These are phyloP conservation scores for Mugil cephalus DNA, from an alignment of 2,113 vertebrate species.

Conservation along the genomic window DNA sequence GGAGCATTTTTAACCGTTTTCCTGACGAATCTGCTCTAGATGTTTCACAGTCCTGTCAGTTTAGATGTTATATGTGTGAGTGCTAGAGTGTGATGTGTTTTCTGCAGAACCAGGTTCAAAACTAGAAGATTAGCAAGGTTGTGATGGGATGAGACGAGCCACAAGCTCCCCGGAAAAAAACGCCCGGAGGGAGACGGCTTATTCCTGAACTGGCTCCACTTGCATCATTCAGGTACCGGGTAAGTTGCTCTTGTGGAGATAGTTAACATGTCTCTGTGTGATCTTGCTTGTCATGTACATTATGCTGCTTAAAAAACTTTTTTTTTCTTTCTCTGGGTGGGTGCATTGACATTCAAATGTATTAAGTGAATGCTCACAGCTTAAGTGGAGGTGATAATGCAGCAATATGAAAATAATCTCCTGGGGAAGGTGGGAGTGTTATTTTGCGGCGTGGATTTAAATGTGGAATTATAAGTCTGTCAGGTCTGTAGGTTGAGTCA, in stretches of 20 bases:
- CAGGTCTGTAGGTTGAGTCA: too few relatives aligned
- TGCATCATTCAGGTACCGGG: too few relatives aligned
- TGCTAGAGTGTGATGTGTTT: not conserved
- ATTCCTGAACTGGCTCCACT: not conserved
- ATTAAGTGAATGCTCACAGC: not conserved
- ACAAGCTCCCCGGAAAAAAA: not conserved
- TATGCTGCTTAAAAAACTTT: not conserved
- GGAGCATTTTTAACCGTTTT: too few relatives aligned
- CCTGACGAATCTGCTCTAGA: not conserved
- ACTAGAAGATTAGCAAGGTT: not conserved
- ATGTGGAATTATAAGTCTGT: too few relatives aligned
- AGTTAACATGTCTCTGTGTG: not conserved
- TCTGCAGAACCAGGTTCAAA: not conserved
- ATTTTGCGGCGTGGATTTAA: too few relatives aligned
- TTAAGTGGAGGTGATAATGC: too few relatives aligned
- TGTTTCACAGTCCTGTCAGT: not conserved
- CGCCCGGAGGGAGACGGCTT: not conserved
- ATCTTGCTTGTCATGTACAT: not conserved
- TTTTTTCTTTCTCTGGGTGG: rapidly evolving
- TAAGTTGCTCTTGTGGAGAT: not conserved
- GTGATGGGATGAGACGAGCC: not conserved
- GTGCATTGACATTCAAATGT: not conserved
- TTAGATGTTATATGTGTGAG: not conserved
- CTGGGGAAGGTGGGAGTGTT: too few relatives aligned
- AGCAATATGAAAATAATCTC: too few relatives aligned